Evolutionary conservation across 2,888 invertebrate species (phyloP).

Genomic region (Eledone cirrhosa): DNA sequence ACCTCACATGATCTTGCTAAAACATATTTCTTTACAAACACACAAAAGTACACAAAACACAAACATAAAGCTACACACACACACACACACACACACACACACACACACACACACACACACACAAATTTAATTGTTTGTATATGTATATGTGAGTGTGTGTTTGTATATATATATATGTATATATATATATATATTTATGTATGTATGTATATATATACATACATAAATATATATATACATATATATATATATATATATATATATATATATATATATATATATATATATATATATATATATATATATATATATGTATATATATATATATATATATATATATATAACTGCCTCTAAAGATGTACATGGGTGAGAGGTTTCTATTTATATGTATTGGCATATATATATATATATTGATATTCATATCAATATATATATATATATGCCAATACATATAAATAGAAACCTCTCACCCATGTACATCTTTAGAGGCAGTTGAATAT

Average conservation of each 20-base stretch:
- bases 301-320: neutral
- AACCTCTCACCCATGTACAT: neutral
- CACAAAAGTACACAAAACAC: too few relatives aligned
- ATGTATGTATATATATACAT: neutral
- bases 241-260: neutral
- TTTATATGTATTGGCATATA: neutral
- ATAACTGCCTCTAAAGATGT: neutral
- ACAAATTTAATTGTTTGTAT: too few relatives aligned
- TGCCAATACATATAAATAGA: neutral
- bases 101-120: too few relatives aligned
- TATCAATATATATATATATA: constrained; percentile 13
- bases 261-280: neutral
- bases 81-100: too few relatives aligned
- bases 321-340: neutral
- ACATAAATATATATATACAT: constrained; percentile 1
- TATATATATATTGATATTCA: too few relatives aligned
- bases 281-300: neutral
- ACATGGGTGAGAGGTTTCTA: neutral
- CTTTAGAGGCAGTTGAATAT: neutral
- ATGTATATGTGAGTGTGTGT: too few relatives aligned
- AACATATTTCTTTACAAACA: too few relatives aligned
- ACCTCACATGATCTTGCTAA: too few relatives aligned
- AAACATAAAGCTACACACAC: too few relatives aligned
- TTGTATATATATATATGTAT: too few relatives aligned
- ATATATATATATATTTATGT: constrained; percentile 12